phyloP scores from a whole-genome alignment of 2,113 vertebrate species.

The Thinocorus orbignyianus region DNA sequence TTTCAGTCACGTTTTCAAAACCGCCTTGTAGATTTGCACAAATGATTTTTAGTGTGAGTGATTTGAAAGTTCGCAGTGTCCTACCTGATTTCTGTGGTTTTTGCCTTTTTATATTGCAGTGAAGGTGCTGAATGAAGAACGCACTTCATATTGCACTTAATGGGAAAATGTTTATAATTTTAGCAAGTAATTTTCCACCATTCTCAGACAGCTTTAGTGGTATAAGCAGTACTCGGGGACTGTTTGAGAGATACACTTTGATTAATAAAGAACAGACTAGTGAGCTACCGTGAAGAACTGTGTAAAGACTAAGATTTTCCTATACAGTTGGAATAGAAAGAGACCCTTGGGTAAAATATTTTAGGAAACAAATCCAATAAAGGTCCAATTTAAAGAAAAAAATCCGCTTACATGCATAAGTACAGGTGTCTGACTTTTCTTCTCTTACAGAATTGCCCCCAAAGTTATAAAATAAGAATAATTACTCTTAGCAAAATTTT shows the following conservation, averaged over 20 bases:
- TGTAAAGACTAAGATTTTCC: conserved; percentile 28
- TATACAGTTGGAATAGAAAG: conserved; percentile 6
- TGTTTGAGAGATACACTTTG: not conserved
- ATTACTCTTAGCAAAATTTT: conserved; percentile 46
- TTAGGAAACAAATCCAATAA: conserved; percentile 24
- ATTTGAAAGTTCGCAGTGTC: not conserved
- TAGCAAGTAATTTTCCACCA: not conserved
- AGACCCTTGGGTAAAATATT: conserved; percentile 13
- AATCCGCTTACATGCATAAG: not conserved
- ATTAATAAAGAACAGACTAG: not conserved
- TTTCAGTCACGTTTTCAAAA: not conserved
- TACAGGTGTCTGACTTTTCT: not conserved
- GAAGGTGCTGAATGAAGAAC: not conserved
- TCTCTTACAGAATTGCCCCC: not conserved
- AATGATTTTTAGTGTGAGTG: not conserved
- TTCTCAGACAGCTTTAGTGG: not conserved
- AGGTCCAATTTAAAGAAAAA: conserved; percentile 1
- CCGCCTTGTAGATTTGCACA: not conserved
- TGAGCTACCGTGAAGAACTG: not conserved
- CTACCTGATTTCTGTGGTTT: not conserved
- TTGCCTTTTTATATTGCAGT: not conserved
- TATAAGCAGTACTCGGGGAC: not conserved
- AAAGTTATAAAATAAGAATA: conserved; percentile 39
- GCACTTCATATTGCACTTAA: not conserved
- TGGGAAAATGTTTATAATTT: not conserved